Conservation (phyloP, 2,888 invertebrate genomes). For the Conus canariensis region DNA sequence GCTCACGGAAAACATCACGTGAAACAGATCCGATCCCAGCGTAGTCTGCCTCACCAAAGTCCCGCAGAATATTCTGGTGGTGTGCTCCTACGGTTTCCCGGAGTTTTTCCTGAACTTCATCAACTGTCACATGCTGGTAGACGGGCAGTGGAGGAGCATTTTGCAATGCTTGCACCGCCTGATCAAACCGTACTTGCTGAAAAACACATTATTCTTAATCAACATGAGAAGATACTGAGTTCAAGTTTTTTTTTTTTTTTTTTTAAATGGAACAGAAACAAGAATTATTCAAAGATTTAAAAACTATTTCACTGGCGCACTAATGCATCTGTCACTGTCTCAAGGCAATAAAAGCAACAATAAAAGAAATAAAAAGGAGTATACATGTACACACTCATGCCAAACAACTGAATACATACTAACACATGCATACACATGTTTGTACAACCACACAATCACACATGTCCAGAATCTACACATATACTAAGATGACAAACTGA, state of each 20-base stretch:
- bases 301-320: no score
- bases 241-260: not conserved
- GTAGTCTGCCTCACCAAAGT: slow-evolving; percentile 72
- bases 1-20: slow-evolving; percentile 64
- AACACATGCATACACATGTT: no score
- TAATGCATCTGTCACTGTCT: no score
- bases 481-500: no score
- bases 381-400: no score
- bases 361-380: no score
- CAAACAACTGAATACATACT: no score
- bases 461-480: no score
- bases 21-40: slow-evolving; percentile 74
- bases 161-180: slow-evolving; percentile 37
- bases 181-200: slow-evolving; percentile 19
- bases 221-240: not conserved
- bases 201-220: not conserved
- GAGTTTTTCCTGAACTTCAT: slow-evolving; percentile 68
- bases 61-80: slow-evolving; percentile 64
- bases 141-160: slow-evolving; percentile 49
- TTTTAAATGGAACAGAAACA: no score
- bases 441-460: no score
- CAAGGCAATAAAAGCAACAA: no score
- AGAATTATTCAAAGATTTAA: no score
- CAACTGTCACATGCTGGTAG: slow-evolving; percentile 56
- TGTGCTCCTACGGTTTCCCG: slow-evolving; percentile 69